These are phyloP conservation scores for Ctenicera cuprea DNA, from an alignment of 2,888 invertebrate genomes.

Conservation along the genomic window DNA sequence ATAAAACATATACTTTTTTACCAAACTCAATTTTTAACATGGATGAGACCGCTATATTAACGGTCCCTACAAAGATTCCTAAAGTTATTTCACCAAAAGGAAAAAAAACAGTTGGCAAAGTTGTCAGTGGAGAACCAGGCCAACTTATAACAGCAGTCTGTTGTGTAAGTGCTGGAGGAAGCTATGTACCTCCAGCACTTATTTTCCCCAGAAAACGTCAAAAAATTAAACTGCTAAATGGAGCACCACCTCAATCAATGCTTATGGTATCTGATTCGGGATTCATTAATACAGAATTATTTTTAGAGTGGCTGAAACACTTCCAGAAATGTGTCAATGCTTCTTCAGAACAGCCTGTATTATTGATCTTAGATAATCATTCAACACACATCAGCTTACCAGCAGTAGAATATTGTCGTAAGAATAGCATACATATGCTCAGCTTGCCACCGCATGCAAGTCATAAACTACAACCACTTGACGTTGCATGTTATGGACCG, in stretches of 20 bases:
- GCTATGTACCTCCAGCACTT: slow-evolving; percentile 62
- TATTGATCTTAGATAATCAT: slow-evolving; percentile 61
- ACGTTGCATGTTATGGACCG: no score
- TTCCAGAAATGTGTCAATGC: slow-evolving; percentile 59
- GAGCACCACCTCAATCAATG: slow-evolving; percentile 60
- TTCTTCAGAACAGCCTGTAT: slow-evolving; percentile 57
- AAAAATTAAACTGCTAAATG: slow-evolving; percentile 56
- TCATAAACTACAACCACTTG: no score
- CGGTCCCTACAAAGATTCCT: slow-evolving; percentile 60
- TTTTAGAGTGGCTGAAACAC: slow-evolving; percentile 59
- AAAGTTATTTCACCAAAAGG: slow-evolving; percentile 59
- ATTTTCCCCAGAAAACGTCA: slow-evolving; percentile 60
- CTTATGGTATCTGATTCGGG: slow-evolving; percentile 59
- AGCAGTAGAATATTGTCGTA: slow-evolving; percentile 32
- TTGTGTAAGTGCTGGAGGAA: slow-evolving; percentile 60
- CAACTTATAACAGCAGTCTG: slow-evolving; percentile 58
- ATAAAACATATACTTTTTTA: slow-evolving; percentile 34
- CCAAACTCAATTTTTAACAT: slow-evolving; percentile 58
- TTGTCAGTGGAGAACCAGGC: slow-evolving; percentile 58
- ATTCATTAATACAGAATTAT: slow-evolving; percentile 60
- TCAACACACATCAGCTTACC: slow-evolving; percentile 52
- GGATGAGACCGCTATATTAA: slow-evolving; percentile 59
- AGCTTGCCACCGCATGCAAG: no score
- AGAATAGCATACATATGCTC: slow-evolving; percentile 18
- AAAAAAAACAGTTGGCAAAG: slow-evolving; percentile 59